phyloP scores from a whole-genome alignment of 1,140 invertebrate species.

The Drosophila azteca region DNA sequence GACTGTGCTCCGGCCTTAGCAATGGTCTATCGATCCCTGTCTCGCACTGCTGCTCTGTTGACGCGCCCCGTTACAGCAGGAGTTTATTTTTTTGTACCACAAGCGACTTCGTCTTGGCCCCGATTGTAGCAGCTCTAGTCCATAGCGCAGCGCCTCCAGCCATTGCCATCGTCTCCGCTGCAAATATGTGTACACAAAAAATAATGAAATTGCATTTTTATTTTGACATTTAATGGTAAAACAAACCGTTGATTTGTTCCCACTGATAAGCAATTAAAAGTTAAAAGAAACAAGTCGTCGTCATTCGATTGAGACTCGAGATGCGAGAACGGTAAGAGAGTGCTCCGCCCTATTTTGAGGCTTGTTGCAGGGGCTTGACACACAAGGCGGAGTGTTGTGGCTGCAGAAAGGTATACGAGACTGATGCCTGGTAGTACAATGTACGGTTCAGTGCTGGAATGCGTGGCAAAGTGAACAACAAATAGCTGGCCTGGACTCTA shows the following conservation, averaged over 20 bases:
- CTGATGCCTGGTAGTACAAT: slow-evolving; percentile 20
- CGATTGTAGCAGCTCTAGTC: slow-evolving; percentile 50
- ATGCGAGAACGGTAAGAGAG: not conserved
- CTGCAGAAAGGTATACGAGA: not conserved
- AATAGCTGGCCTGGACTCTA: not conserved
- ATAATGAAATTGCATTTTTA: too few species aligned
- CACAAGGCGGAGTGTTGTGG: slow-evolving; percentile 11
- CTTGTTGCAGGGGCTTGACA: slow-evolving; percentile 29
- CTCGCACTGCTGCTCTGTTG: slow-evolving; percentile 12
- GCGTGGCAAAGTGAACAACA: slow-evolving; percentile 15
- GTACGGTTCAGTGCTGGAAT: slow-evolving; percentile 23
- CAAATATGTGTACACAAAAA: too few species aligned
- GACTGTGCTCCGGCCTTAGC: slow-evolving; percentile 3
- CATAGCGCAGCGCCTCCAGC: slow-evolving; percentile 4
- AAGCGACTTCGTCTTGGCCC: slow-evolving; percentile 77
- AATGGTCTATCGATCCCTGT: slow-evolving; percentile 24
- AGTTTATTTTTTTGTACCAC: slow-evolving; percentile 67
- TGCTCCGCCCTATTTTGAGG: slow-evolving; percentile 50
- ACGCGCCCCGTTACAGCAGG: slow-evolving; percentile 21
- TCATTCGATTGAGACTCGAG: not conserved
- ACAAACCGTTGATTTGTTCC: too few species aligned
- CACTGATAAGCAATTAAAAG: not conserved
- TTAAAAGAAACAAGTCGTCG: not conserved
- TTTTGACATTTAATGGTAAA: too few species aligned
- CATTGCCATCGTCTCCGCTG: too few species aligned